Base-by-base conservation (phyloP, 53 echinoderm and acorn worm genomes). In the Mesocentrotus franciscanus region DNA sequence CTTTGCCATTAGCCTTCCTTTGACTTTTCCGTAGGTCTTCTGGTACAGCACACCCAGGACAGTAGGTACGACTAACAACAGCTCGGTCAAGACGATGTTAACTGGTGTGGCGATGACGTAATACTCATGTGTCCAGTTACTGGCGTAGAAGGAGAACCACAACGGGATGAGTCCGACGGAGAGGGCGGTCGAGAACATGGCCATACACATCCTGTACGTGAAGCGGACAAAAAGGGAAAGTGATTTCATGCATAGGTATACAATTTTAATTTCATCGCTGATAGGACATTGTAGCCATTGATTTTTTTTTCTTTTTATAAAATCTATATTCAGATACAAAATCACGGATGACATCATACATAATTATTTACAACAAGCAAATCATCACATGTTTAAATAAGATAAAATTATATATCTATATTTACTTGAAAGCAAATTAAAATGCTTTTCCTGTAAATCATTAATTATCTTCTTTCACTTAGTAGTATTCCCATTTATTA, bases 61-160 rank as follows among this genome's bases (percentile, higher is more conserved):
- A 22, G 84, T 84, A 35, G 94, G 94, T 1, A 94, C 16, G 33
- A 94, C 2, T 26, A 94, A 60, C 20, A 84, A 17, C 30, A 61
- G 6, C 62, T 94, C 94, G 36, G 10, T 11, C n/a, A 83, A 0
- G 8, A 18, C 95, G 13, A 96, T 90, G 27, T 96, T 78, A 11
- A 60, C 16, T 10, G 96, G 96, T 17, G 92, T 85, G 8, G 89
- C 95, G 18, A 96, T 92, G 22, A 96, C 85, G 90, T 89, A 95
- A 39, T 76, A 95, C 9, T 95, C 89, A 18, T 72, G 72, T 56
- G 87, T 93, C 96, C 96, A 96, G 1, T 78, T 78, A 58, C 27
- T 60, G 15, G 90, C 18, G 29, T 58, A 90, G 60, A 60, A 24
- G 34, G 90, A 90, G 61, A 90, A 90, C 58, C 59, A 90, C n/a